Base-by-base conservation (phyloP, 2,888 invertebrate species). In the Cephalotes varians region DNA sequence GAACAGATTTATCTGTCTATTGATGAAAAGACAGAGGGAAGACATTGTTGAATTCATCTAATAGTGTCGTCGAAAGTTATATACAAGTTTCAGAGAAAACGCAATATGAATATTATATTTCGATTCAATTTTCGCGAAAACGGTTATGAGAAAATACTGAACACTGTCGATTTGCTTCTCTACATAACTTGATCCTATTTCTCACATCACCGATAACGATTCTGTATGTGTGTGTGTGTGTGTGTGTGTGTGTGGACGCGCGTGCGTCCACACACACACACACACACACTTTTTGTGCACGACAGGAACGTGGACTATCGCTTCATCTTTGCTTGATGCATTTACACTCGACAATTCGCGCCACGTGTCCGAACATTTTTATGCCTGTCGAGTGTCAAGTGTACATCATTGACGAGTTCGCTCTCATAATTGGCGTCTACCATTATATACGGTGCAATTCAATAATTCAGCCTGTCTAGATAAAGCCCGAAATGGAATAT, bases 361-460 rank as follows among this genome's bases (percentile, higher is more conserved):
- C 51, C 76, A 76, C 76, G 69, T 76, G 67, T 67, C 69, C 37
- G 51, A 76, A 76, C 69, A 67, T 67, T 76, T 76, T 76, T 76
- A 76, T 51, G 37, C 28, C 69, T 37, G n/a, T 69, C 76, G 37
- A 76, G 51, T 51, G 28, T 9, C 9, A 31, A 31, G 18, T 49
- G 37, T 51, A 15, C 69, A 76, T 76, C 37, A 62, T 67, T 51
- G 69, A 74, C 47, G 64, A 49, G 49, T 7, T 28, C 7, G 18
- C 21, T 69, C 31, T 76, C 15, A 28, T 76, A 76, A 76, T 69
- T 51, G 76, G 37, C 69, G 15, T 49, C 34, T 76, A 65, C 49
- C 12, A 12, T 37, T 28, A 51, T 51, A 44, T 1, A 47, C 28
- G 15, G 58, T 9, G 9, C 25, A 51, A 37, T 69, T 76, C 69